Conservation (phyloP, 2,888 invertebrate species). For the Sceliomorpha sp. region DNA sequence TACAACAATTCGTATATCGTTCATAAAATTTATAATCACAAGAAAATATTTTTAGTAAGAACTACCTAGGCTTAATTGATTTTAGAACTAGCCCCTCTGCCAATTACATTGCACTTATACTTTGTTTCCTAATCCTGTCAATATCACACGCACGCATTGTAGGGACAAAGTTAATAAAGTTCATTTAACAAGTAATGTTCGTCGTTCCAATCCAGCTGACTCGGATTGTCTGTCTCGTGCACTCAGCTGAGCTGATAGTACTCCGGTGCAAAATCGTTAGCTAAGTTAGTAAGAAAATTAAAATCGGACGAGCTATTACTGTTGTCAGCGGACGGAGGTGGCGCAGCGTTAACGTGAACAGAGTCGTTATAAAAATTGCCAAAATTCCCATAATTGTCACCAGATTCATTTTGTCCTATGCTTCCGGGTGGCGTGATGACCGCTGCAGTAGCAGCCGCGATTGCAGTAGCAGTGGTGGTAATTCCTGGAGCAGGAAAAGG, state of each 20-base stretch:
- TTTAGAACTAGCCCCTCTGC: conserved; percentile 9
- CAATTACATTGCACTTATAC: conserved; percentile 63
- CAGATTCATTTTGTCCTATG: conserved; percentile 81
- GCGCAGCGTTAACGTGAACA: conserved; percentile 80
- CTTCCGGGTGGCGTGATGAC: conserved; percentile 84
- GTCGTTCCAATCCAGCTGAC: conserved; percentile 75
- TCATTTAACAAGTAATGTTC: conserved; percentile 77
- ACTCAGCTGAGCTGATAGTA: conserved; percentile 89
- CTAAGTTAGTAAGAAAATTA: conserved; percentile 94
- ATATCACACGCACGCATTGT: conserved; percentile 26
- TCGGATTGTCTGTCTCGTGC: conserved; percentile 69
- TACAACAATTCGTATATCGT: conserved; percentile 55
- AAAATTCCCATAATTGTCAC: conserved; percentile 86
- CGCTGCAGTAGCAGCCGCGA: conserved; percentile 81
- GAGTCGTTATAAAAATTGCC: conserved; percentile 85
- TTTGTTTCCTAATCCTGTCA: conserved; percentile 34
- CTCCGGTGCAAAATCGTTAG: conserved; percentile 95
- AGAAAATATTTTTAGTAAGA: too few relatives aligned
- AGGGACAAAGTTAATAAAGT: conserved; percentile 67
- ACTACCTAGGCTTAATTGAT: background rate
- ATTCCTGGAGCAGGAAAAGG: conserved; percentile 81
- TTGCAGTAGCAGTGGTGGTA: conserved; percentile 79
- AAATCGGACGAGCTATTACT: conserved; percentile 96
- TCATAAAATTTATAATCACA: too few relatives aligned
- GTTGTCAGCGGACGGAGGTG: conserved; percentile 85